These are phyloP conservation scores for Euplexia lucipara DNA, from an alignment of 2,888 invertebrate species.

Conservation along the genomic window DNA sequence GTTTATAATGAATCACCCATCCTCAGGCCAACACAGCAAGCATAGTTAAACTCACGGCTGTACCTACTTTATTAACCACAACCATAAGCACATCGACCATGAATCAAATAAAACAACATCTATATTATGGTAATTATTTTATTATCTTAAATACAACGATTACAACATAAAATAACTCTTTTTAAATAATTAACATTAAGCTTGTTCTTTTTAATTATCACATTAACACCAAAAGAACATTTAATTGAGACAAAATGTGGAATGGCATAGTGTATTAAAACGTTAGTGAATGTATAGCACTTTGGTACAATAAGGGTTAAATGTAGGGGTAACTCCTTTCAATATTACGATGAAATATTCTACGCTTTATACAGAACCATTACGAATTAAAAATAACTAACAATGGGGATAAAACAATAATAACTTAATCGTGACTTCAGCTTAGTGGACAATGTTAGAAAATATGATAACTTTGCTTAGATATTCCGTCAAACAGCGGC, in stretches of 20 bases:
- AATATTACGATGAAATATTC: conserved; percentile 27
- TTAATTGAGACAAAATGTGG: conserved; percentile 82
- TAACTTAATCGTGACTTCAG: conserved; percentile 29
- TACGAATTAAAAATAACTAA: conserved; percentile 39
- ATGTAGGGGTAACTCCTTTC: conserved; percentile 64
- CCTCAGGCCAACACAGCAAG: too few relatives aligned
- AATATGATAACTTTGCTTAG: conserved; percentile 2
- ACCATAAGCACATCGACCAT: accelerated
- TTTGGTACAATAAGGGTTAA: conserved; percentile 73
- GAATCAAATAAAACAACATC: conserved; percentile 47
- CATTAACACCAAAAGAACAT: conserved; percentile 84
- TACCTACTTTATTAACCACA: too few relatives aligned
- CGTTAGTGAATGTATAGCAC: conserved; percentile 64
- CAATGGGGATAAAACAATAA: conserved; percentile 31
- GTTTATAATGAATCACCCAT: too few relatives aligned
- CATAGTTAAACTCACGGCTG: too few relatives aligned
- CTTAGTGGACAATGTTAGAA: conserved; percentile 4
- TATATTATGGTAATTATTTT: conserved; percentile 79
- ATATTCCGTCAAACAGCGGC: conserved; percentile 6
- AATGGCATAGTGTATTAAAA: conserved; percentile 77
- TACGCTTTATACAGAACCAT: conserved; percentile 45
- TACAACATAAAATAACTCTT: conserved; percentile 89
- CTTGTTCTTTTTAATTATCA: conserved; percentile 89
- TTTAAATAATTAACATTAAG: conserved; percentile 88
- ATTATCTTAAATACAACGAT: conserved; percentile 89